Base-by-base conservation (phyloP, 1,140 invertebrate species). In the Anthonomus grandis region DNA sequence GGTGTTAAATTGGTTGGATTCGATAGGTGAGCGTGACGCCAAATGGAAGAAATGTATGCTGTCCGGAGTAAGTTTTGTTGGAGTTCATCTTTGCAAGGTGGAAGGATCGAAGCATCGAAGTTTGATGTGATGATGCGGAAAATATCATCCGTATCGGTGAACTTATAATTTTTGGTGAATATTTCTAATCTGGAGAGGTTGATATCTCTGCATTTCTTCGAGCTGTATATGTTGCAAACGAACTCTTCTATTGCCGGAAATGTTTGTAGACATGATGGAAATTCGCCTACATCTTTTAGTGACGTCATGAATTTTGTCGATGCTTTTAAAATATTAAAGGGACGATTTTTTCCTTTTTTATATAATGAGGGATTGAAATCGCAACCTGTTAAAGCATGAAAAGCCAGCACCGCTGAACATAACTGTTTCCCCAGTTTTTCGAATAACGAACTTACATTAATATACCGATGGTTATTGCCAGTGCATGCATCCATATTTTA, bases 361-460 rank as follows among this genome's bases (percentile, higher is more conserved):
- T 58, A 65, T 42, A 69, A 72, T 9, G 66, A 61, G 24, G 71
- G 72, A 60, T 74, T 75, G 51, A 63, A 75, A 53, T 75, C 74
- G 60, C 74, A 75, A 23, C 74, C 71, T 9, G 70, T 75, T 0
- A 75, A 55, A 10, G 72, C 71, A 62, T 75, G 74, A 39, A 74
- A 70, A 37, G 60, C 69, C 49, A 67, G 66, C 34, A 74, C 64
- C 15, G 46, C 56, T 58, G 27, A 25, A 56, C 63, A 69, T 17
- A 71, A 17, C 36, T 39, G 38, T 37, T 23, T 4, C 34, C 70
- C 66, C 24, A 74, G 64, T 6, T 59, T 12, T 48, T 50, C 41
- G 53, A 72, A 63, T 8, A 74, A 17, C 49, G 63, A 53, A 5
- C 36, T 64, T n/a, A n/a, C n/a, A n/a, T n/a, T n/a, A n/a, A n/a